These are phyloP conservation scores for Ophion ventricosus DNA, from an alignment of 2,888 invertebrate genomes.

Conservation along the genomic window DNA sequence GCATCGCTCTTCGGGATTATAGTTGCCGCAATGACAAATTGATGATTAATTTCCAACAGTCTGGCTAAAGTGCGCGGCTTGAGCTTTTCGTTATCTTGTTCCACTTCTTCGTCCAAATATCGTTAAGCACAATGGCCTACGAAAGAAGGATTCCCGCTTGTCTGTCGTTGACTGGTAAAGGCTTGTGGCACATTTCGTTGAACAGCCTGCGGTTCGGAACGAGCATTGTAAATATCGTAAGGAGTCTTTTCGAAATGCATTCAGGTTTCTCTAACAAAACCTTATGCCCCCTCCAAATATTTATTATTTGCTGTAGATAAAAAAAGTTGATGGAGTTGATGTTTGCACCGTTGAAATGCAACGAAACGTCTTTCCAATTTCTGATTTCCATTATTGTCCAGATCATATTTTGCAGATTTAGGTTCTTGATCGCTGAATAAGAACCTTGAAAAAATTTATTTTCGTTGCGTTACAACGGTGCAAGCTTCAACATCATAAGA, in stretches of 20 bases:
- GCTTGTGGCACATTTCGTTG: background rate
- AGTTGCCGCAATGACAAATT: slow-evolving; percentile 38
- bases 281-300: too few relatives aligned
- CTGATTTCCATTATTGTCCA: too few relatives aligned
- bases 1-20: slow-evolving; percentile 7
- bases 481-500: too few relatives aligned
- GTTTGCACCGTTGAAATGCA: too few relatives aligned
- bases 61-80: background rate
- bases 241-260: background rate
- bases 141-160: slow-evolving; percentile 19
- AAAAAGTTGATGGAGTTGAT: too few relatives aligned
- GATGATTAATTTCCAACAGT: slow-evolving; percentile 18
- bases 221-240: background rate
- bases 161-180: background rate
- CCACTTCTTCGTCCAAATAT: background rate
- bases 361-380: too few relatives aligned
- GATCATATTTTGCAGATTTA: too few relatives aligned
- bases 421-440: too few relatives aligned
- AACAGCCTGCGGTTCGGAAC: background rate
- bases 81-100: background rate
- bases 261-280: background rate
- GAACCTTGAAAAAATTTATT: too few relatives aligned
- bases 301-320: too few relatives aligned
- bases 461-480: too few relatives aligned
- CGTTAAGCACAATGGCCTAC: background rate